Conservation (phyloP, 2,113 vertebrate genomes). For the Semnopithecus entellus region DNA sequence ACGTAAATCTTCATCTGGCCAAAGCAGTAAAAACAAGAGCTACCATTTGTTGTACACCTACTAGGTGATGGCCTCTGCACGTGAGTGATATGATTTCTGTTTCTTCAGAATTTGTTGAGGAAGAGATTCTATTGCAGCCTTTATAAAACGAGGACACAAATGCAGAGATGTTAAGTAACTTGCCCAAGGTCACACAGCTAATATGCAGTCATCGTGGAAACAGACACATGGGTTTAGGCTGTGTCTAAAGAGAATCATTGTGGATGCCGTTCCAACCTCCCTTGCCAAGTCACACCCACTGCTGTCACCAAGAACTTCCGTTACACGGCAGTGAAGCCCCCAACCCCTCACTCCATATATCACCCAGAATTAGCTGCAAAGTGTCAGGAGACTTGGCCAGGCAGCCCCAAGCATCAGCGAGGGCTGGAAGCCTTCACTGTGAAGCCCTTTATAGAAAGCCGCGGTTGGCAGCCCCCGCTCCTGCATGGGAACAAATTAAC, state of each 20-base stretch:
- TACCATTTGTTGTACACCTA: background rate
- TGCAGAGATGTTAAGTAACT: conserved; percentile 9
- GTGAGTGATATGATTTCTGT: accelerated
- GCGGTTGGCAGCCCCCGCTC: conserved; percentile 85
- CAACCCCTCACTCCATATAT: conserved; percentile 65
- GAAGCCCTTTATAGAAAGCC: conserved; percentile 86
- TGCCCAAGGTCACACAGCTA: conserved; percentile 41
- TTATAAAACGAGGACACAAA: background rate
- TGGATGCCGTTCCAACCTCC: conserved; percentile 14
- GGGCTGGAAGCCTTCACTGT: conserved; percentile 80
- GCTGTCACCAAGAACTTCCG: conserved; percentile 73
- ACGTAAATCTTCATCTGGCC: background rate
- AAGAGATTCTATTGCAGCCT: background rate
- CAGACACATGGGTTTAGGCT: background rate
- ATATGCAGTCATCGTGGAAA: background rate
- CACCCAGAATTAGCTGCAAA: conserved; percentile 81
- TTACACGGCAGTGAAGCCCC: conserved; percentile 37
- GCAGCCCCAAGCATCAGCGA: conserved; percentile 80
- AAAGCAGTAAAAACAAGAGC: conserved; percentile 47
- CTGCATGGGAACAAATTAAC: conserved; percentile 91
- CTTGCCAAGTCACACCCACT: conserved; percentile 69
- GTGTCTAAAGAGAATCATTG: background rate
- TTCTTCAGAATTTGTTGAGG: background rate
- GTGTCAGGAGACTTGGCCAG: conserved; percentile 79
- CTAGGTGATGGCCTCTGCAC: background rate